These are phyloP conservation scores for Tretioscincus oriximinensis DNA, from an alignment of 2,113 vertebrate genomes.

Conservation along the genomic window DNA sequence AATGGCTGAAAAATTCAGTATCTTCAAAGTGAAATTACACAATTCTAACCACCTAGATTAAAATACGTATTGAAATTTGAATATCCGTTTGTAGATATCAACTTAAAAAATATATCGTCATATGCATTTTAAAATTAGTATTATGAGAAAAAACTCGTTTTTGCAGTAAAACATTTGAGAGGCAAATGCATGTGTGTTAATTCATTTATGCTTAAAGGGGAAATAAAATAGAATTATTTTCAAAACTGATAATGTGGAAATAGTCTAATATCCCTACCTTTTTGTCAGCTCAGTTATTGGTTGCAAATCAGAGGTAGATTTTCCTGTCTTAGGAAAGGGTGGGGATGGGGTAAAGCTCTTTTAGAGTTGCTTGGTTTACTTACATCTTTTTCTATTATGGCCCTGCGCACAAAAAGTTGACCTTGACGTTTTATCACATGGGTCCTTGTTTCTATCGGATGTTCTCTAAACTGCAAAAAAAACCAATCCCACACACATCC, in stretches of 20 bases:
- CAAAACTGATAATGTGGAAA: neutral
- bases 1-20: neutral
- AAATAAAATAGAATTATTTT: neutral
- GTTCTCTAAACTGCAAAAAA: slow-evolving; percentile 68
- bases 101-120: neutral
- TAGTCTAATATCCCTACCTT: neutral
- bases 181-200: neutral
- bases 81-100: neutral
- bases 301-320: neutral
- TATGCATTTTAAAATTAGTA: neutral
- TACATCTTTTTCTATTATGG: slow-evolving; percentile 80
- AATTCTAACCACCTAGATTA: neutral
- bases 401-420: slow-evolving; percentile 73
- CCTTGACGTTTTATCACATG: slow-evolving; percentile 70
- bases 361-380: slow-evolving; percentile 33
- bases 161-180: neutral
- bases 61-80: neutral
- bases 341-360: neutral
- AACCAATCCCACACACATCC: too few species aligned
- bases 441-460: slow-evolving; percentile 74
- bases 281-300: too few species aligned
- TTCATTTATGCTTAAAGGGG: too few species aligned
- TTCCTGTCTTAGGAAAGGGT: neutral
- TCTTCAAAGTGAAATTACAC: neutral
- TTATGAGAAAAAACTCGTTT: neutral